Percentiles rank a stretch among this genome's conserved stretches.
Evolutionary conservation across 2,888 invertebrate genomes (phyloP).

Genomic region (Drosophila paranaensis): DNA sequence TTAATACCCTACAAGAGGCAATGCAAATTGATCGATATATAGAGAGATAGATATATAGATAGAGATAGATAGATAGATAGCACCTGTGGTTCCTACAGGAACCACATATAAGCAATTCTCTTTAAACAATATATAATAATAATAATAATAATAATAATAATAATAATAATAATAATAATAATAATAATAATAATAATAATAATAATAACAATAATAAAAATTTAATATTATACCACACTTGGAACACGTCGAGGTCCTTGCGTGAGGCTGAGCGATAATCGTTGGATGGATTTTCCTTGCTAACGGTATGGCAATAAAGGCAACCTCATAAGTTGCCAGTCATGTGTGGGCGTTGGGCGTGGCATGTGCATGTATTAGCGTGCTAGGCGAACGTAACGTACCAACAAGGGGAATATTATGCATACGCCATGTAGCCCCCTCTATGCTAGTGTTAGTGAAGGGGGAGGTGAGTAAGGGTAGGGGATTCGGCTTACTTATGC

Average conservation of each 20-base stretch:
- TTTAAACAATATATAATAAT: too few species aligned
- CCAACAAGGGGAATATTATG: conserved; percentile 5
- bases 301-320: conserved; percentile 33
- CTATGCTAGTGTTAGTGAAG: background rate
- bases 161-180: background rate
- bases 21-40: background rate
- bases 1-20: background rate
- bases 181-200: too few species aligned
- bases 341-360: conserved; percentile 38
- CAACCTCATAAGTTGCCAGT: conserved; percentile 37
- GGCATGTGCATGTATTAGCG: conserved; percentile 12
- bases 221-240: background rate
- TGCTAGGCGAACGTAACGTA: conserved; percentile 1
- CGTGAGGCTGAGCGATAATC: conserved; percentile 8
- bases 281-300: conserved; percentile 18
- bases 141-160: too few species aligned
- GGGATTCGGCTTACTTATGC: background rate
- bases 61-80: too few species aligned
- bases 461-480: background rate
- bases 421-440: conserved; percentile 9
- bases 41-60: too few species aligned
- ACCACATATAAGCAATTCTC: too few species aligned
- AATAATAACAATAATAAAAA: too few species aligned
- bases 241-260: background rate
- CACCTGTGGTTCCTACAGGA: too few species aligned